Evolutionary conservation across 2,113 vertebrate genomes (phyloP).

Genomic region (Oncorhynchus nerka): DNA sequence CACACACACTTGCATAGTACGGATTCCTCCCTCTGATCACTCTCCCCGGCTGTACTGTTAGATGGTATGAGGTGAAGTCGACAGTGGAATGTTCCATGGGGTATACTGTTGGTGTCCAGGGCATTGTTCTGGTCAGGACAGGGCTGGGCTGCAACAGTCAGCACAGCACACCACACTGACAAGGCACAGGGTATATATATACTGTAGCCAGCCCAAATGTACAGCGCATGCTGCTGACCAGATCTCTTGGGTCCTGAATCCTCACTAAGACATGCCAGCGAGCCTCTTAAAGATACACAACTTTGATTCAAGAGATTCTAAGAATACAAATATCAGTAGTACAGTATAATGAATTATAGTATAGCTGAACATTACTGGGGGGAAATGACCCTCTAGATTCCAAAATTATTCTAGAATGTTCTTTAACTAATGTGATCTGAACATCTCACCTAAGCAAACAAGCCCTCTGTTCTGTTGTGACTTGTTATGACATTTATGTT

Average conservation of each 20-base stretch:
- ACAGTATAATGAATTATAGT: no score
- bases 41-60: conserved; percentile 28
- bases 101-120: conserved; percentile 31
- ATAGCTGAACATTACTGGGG: no score
- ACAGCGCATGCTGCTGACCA: conserved; percentile 4
- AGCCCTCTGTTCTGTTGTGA: no score
- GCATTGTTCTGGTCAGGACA: conserved; percentile 46
- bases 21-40: conserved; percentile 29
- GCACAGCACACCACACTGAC: conserved; percentile 26
- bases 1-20: neutral
- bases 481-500: no score
- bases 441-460: no score
- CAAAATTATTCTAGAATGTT: no score
- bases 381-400: no score
- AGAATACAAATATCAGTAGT: no score
- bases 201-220: conserved; percentile 35
- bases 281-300: conserved; percentile 28
- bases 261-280: neutral
- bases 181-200: conserved; percentile 32
- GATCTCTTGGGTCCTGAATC: conserved; percentile 20
- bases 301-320: no score
- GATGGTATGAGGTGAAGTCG: conserved; percentile 17
- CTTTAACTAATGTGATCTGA: no score
- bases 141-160: neutral
- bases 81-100: conserved; percentile 60